These are phyloP conservation scores for Sebastes taczanowskii DNA, from an alignment of 2,797 vertebrate genomes.

Conservation along the genomic window DNA sequence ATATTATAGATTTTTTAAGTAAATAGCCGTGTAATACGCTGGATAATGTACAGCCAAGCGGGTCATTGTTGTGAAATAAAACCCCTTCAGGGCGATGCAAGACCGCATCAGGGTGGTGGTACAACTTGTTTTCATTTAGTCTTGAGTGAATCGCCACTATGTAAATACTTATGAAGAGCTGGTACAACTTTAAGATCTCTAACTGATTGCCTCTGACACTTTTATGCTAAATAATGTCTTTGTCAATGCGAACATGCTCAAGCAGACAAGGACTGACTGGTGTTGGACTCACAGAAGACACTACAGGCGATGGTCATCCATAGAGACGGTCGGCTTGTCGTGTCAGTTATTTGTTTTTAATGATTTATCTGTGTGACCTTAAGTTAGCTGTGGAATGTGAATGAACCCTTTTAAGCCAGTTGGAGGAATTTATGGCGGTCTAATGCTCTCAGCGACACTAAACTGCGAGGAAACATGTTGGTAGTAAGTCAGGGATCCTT, in stretches of 20 bases:
- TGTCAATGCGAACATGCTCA: neutral
- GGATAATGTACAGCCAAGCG: too few relatives aligned
- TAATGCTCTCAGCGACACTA: conserved; percentile 22
- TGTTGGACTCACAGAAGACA: neutral
- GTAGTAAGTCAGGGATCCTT: conserved; percentile 18
- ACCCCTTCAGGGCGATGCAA: too few relatives aligned
- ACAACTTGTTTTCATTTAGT: neutral
- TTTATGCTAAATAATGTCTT: neutral
- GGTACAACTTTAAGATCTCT: neutral
- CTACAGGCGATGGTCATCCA: neutral
- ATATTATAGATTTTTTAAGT: too few relatives aligned
- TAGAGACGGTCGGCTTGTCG: neutral
- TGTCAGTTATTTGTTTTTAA: conserved; percentile 33
- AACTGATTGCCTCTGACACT: neutral
- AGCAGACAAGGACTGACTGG: neutral
- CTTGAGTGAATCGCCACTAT: neutral
- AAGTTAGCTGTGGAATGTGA: conserved; percentile 45
- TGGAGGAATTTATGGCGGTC: conserved; percentile 39
- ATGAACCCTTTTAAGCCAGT: conserved; percentile 15
- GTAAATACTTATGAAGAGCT: neutral
- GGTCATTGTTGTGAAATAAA: too few relatives aligned
- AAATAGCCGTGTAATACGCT: too few relatives aligned
- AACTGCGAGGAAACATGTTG: conserved; percentile 16
- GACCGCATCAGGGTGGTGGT: neutral
- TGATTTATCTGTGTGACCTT: conserved; percentile 33